Conservation (phyloP, 1,140 invertebrate species). For the Marisa cornuarietis region DNA sequence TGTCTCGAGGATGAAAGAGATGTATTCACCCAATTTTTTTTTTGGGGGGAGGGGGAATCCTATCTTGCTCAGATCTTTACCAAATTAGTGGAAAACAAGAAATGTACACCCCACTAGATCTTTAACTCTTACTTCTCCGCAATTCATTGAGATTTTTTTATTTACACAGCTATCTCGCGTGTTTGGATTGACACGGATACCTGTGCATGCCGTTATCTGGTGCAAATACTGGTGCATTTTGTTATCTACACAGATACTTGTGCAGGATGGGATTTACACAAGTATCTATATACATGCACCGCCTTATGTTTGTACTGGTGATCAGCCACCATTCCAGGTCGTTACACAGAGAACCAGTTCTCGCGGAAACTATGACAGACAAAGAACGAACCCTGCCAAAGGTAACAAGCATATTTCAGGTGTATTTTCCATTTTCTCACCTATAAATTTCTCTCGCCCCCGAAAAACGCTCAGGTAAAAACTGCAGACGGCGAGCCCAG, state of each 20-base stretch:
- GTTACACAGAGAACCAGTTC: neutral
- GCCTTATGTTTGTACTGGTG: no score
- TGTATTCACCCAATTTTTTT: no score
- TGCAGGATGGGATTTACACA: slow-evolving; percentile 2
- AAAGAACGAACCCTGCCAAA: neutral
- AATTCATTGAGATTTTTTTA: neutral
- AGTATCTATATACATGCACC: neutral
- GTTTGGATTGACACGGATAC: no score
- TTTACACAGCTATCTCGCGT: neutral
- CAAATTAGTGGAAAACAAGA: no score
- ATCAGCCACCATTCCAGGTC: neutral
- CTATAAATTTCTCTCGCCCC: neutral
- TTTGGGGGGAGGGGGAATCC: no score
- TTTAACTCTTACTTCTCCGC: no score
- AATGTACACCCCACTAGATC: no score
- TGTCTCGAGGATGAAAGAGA: no score
- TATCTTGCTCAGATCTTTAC: no score
- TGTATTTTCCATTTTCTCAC: neutral
- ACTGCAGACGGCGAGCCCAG: neutral
- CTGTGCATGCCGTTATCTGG: neutral
- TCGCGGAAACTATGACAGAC: neutral
- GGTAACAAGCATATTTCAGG: neutral
- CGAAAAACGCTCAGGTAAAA: neutral
- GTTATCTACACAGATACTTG: neutral
- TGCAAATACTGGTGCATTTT: neutral